Percentiles rank a stretch among this genome's conserved stretches.
Conservation (phyloP, 1,140 invertebrate genomes). For the Littorina saxatilis region DNA sequence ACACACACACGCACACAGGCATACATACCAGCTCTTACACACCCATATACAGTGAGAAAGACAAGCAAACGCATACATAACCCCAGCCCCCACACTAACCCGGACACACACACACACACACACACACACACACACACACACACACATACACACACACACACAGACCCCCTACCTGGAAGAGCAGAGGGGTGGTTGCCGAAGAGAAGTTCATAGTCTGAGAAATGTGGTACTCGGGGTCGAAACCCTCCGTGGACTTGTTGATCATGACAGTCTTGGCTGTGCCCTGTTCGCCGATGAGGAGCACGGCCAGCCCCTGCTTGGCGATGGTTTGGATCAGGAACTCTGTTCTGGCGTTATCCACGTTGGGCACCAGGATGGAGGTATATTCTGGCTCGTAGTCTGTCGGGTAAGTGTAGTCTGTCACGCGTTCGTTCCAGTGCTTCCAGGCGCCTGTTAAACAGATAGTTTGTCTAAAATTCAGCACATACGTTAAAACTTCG, state of each 20-base stretch:
- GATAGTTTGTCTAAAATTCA: too few relatives aligned
- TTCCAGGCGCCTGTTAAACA: constrained; percentile 91
- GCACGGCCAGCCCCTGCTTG: constrained; percentile 80
- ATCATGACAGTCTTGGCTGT: constrained; percentile 98
- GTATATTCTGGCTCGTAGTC: constrained; percentile 81
- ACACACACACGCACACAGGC: too few relatives aligned
- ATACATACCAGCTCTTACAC: too few relatives aligned
- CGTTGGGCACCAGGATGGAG: constrained; percentile 72
- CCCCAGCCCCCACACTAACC: too few relatives aligned
- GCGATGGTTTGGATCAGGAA: constrained; percentile 63
- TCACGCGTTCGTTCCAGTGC: constrained; percentile 89
- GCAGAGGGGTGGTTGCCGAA: constrained; percentile 93
- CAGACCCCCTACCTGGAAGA: constrained; percentile 85
- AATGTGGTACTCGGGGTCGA: constrained; percentile 88
- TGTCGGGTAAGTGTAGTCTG: constrained; percentile 91
- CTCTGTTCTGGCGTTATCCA: constrained; percentile 73
- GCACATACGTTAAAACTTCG: too few relatives aligned
- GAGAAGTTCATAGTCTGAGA: constrained; percentile 90
- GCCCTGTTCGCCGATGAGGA: constrained; percentile 95
- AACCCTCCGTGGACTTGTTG: constrained; percentile 94
- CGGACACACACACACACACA: neutral
- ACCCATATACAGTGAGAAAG: too few relatives aligned
- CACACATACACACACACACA: neutral
- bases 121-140: neutral
- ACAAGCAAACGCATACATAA: too few relatives aligned